Conservation (phyloP, 2,113 vertebrate species). For the Oncorhynchus tshawytscha region DNA sequence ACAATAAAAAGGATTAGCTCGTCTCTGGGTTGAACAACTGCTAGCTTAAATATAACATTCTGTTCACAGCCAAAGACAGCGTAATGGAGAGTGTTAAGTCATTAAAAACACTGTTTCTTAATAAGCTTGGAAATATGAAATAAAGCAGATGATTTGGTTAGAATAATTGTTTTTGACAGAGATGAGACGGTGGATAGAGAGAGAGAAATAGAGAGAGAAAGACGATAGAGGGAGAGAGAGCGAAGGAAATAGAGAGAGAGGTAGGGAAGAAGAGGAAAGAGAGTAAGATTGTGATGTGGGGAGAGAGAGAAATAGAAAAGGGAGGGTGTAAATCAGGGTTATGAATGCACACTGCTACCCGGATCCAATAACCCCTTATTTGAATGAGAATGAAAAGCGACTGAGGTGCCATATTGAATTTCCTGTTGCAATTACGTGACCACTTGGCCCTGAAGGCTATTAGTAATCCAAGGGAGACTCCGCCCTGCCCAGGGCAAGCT, state of each 20-base stretch:
- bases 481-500: slow-evolving; percentile 37
- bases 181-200: neutral
- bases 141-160: neutral
- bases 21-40: neutral
- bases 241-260: neutral
- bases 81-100: neutral
- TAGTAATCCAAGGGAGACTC: slow-evolving; percentile 38
- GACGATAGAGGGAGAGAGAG: neutral
- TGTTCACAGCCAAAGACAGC: neutral
- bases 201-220: neutral
- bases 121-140: neutral
- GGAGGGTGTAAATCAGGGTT: slow-evolving; percentile 42
- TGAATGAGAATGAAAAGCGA: slow-evolving; percentile 59
- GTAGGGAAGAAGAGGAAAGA: too few relatives aligned
- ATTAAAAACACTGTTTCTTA: neutral
- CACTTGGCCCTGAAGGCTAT: slow-evolving; percentile 39
- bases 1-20: neutral
- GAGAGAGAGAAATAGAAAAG: neutral
- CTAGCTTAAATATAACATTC: neutral
- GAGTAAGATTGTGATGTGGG: too few relatives aligned
- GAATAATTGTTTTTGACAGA: neutral
- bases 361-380: slow-evolving; percentile 59
- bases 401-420: slow-evolving; percentile 58
- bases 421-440: slow-evolving; percentile 50
- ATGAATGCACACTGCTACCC: slow-evolving; percentile 44